phyloP scores from a whole-genome alignment of 2,797 vertebrate species.

The Phoeniculus purpureus region DNA sequence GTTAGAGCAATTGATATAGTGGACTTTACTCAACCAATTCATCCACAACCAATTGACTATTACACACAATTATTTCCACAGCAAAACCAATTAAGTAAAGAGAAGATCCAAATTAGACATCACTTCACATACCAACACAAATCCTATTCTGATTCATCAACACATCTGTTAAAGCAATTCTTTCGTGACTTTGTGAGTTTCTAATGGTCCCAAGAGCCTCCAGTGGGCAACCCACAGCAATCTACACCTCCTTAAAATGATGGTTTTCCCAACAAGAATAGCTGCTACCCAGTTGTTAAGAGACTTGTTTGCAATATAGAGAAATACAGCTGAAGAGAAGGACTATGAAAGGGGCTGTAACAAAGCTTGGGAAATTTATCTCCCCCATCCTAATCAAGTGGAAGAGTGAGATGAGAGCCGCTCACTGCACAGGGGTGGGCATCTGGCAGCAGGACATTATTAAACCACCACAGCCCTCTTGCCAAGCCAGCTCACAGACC shows the following conservation, averaged over 20 bases:
- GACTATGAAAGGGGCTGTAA: not conserved
- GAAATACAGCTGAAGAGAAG: not conserved
- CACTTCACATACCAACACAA: not conserved
- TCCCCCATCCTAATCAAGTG: fast-evolving
- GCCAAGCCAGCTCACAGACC: not conserved
- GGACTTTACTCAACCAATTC: not conserved
- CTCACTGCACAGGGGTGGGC: too few species aligned
- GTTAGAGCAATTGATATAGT: not conserved
- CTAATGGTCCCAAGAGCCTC: not conserved
- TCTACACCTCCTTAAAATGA: not conserved
- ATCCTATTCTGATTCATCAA: fast-evolving
- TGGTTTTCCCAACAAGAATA: not conserved
- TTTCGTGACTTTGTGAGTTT: not conserved
- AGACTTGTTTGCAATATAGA: not conserved
- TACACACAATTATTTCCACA: not conserved
- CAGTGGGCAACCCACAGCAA: not conserved
- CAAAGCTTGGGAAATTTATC: not conserved
- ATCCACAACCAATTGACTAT: not conserved
- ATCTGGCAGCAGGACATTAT: not conserved
- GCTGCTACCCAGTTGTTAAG: not conserved
- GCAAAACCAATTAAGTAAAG: not conserved
- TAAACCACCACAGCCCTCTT: not conserved
- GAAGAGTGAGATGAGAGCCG: not conserved
- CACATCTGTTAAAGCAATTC: not conserved
- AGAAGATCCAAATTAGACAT: not conserved